phyloP scores from a whole-genome alignment of 1,140 invertebrate genomes.

The Caenorhabditis briggsae region DNA sequence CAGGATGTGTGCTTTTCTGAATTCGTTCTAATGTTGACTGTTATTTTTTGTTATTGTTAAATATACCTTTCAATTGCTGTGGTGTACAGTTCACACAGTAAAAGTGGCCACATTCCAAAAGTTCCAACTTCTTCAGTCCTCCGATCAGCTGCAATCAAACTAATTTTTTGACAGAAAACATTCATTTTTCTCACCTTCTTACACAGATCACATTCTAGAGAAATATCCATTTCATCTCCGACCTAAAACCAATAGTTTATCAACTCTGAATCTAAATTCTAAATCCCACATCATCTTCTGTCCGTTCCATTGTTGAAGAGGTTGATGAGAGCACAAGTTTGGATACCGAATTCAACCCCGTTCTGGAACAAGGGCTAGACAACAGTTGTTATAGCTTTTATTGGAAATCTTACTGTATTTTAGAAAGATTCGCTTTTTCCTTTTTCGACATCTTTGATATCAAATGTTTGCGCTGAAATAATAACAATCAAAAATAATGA shows the following conservation, averaged over 20 bases:
- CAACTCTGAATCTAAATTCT: background rate
- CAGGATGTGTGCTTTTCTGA: conserved; percentile 24
- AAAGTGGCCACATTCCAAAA: conserved; percentile 8
- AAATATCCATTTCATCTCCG: conserved; percentile 42
- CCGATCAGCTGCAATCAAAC: conserved; percentile 4
- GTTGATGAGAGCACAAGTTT: background rate
- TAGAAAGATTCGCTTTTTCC: conserved; percentile 42
- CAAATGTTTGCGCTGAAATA: background rate
- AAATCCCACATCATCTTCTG: conserved; percentile 39
- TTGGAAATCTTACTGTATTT: conserved; percentile 8
- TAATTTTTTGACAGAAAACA: background rate
- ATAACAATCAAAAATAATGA: background rate
- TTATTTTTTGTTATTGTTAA: background rate
- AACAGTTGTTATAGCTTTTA: too few relatives aligned
- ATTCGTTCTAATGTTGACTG: background rate
- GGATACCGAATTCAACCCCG: conserved; percentile 4
- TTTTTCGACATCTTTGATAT: conserved; percentile 15
- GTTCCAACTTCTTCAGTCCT: background rate
- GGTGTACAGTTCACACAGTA: background rate
- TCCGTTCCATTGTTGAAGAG: conserved; percentile 21
- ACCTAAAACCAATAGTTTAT: background rate
- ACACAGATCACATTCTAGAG: background rate
- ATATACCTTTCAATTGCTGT: background rate
- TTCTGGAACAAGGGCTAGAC: background rate
- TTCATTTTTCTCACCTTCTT: background rate